phyloP scores from a whole-genome alignment of 1,140 invertebrate genomes.

The Protaetia brevitarsis region DNA sequence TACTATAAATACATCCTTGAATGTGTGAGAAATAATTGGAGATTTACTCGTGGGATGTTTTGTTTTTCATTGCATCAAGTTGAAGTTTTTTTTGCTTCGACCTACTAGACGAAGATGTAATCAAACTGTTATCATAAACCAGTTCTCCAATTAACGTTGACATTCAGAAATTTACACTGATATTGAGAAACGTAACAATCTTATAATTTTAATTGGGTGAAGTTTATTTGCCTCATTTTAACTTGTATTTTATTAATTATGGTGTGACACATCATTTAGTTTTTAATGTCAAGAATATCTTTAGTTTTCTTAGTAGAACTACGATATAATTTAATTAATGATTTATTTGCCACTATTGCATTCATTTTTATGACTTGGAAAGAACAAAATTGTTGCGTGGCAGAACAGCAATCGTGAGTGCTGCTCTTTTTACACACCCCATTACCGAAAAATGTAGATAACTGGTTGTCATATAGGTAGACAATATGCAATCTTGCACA shows the following conservation, averaged over 20 bases:
- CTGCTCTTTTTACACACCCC: no score
- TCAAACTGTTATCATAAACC: not conserved
- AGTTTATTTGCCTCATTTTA: not conserved
- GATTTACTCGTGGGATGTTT: not conserved
- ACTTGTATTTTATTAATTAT: not conserved
- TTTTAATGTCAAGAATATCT: no score
- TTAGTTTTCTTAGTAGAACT: no score
- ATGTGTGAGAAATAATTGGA: conserved; percentile 4
- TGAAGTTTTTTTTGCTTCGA: not conserved
- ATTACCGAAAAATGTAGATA: no score
- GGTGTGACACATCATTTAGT: no score
- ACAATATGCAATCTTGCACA: no score
- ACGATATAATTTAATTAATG: no score
- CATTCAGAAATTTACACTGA: not conserved
- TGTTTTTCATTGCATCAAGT: not conserved
- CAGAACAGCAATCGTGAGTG: no score
- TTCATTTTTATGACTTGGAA: no score
- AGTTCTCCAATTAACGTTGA: not conserved
- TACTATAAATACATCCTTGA: not conserved
- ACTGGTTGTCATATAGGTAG: no score
- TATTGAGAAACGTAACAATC: not conserved
- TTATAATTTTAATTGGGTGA: not conserved
- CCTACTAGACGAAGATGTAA: not conserved
- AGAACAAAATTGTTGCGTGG: no score
- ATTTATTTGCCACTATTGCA: no score